Evolutionary conservation across 2,797 vertebrate genomes (phyloP).

Genomic region (Spea hammondii): DNA sequence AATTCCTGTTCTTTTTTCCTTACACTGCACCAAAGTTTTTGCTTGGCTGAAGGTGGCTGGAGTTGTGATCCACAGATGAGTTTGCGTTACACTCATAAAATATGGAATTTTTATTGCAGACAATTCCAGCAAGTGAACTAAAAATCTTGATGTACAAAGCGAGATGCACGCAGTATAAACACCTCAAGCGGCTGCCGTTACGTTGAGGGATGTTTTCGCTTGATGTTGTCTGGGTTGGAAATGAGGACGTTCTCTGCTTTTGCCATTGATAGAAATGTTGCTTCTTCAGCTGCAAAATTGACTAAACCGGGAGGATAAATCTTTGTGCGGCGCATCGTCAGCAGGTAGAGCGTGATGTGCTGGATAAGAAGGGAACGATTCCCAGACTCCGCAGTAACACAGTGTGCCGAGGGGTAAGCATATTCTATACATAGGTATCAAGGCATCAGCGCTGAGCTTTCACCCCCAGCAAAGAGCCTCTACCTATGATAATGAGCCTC

Average conservation of each 20-base stretch:
- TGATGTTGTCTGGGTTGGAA: not conserved
- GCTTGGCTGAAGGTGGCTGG: no score
- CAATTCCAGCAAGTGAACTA: no score
- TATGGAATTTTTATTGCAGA: no score
- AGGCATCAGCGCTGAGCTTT: no score
- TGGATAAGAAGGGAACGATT: not conserved
- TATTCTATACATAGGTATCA: not conserved
- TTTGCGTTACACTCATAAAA: no score
- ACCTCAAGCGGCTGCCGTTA: not conserved
- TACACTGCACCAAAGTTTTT: no score
- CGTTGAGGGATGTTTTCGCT: not conserved
- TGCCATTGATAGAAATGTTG: constrained; percentile 27
- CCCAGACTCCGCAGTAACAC: not conserved
- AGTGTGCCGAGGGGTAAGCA: not conserved
- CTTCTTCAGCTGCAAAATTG: constrained; percentile 43
- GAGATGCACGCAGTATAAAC: not conserved
- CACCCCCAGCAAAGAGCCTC: no score
- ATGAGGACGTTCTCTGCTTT: not conserved
- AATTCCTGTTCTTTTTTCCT: no score
- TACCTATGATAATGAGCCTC: no score
- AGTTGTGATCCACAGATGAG: no score
- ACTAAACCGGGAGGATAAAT: constrained; percentile 36
- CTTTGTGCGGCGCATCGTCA: constrained; percentile 5
- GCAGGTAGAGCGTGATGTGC: not conserved
- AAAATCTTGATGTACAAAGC: not conserved